Base-by-base conservation (phyloP, 2,888 invertebrate genomes). In the Cephus pygmeus region DNA sequence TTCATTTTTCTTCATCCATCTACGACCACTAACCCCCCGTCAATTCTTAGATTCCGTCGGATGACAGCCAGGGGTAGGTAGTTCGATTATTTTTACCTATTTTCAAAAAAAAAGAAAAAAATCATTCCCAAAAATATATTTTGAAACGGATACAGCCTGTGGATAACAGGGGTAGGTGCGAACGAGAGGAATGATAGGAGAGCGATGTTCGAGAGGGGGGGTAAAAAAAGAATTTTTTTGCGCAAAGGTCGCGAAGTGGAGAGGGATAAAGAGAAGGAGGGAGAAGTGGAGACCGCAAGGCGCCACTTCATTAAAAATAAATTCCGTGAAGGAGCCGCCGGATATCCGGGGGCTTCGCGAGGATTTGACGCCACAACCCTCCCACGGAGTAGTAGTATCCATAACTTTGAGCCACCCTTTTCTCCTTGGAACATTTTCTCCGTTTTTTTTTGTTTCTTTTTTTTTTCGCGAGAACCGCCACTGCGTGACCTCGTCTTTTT, bases 251-350 rank as follows among this genome's bases (percentile, higher is more conserved):
- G 71, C 23, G 15, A 56, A 56, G 56, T 56, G 23, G 23, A 15
- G 56, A 71, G 71, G 33, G 93, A 94, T 91, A 92, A 90, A 82
- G 76, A 78, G 77, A 81, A 79, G 77, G 71, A 56, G 73, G 56
- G 36, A 68, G 33, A 15, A 73, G 69, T 30, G 30, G 69, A 79
- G 80, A 81, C 79, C 83, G 82, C 82, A 84, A 81, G 86, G 89
- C 88, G 89, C 87, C 91, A 92, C 92, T 92, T 92, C 92, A 92
- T 92, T 92, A 92, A 92, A 92, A 92, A 92, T 92, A 92, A 92
- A 92, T 92, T 92, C 91, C 88, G 85, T 89, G 89, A 90, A 91
- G 89, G 88, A 91, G 91, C 90, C 90, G 88, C 85, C 87, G 92
- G 92, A 92, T 92, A 92, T 91, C 89, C 86, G 88, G 86, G 86